Evolutionary conservation across 64 coral and sea anemone genomes (phyloP), one percentile per base, ranked within the genome.

Genomic region (Anthopleura sola): DNA sequence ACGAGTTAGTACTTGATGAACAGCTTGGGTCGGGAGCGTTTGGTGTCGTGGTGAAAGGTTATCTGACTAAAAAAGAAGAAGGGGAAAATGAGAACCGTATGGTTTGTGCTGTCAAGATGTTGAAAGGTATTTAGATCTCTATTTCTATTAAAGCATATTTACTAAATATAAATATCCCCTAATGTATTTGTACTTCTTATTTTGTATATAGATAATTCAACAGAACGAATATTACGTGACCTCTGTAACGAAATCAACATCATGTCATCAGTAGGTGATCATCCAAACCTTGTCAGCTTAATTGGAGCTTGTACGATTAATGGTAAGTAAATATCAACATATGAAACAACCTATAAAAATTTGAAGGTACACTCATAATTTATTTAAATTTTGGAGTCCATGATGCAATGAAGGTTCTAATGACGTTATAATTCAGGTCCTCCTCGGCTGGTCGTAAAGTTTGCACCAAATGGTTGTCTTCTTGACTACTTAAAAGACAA

Each of bases 21-120:
- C 40, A 91, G 23, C 89, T 95, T 5, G 93, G 93, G 12, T 88
- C 93, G 7, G 93, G 93, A 46, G 93, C 89, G 8, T 95, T 95
- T 88, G 93, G 93, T 46, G 93, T 88, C 36, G 93, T 95, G 2
- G 91, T 69, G 89, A 95, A 95, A 95, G 93, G 89, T 29, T 81
- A 75, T 33, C 83, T 95, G 38, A 89, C 64, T 68, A 91, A 56
- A 49, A 86, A 77, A 28, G 85, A n/a, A n/a, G n/a, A 91, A 80
- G 83, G 44, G 48, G n/a, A 80, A 26, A 78, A 46, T 17, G 55
- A 86, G 2, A 57, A 86, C 3, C 86, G 87, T 2, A 68, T 92
- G 1, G 31, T 54, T 53, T 95, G 93, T 46, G 90, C 93, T 47
- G 91, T 95, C 49, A 95, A 92, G 83, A 95, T 92, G 93, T 51